Base-by-base conservation (phyloP, 1,140 invertebrate species). In the Sycobia sp. region DNA sequence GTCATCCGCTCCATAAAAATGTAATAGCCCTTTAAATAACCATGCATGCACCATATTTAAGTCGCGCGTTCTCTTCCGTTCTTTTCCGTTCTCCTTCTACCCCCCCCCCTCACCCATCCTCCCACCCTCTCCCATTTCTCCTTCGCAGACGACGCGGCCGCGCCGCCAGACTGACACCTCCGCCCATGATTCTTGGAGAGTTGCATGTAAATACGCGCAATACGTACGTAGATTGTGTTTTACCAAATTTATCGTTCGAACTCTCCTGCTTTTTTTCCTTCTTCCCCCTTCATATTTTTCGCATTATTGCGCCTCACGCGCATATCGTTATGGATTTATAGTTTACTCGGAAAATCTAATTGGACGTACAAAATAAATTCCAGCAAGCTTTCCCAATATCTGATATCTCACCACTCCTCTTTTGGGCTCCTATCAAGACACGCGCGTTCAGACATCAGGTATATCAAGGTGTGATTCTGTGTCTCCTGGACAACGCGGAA, bases 11-110 rank as follows among this genome's bases (percentile, higher is more conserved):
- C 68, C 64, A 71, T 73, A 71, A 73, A 73, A 73, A 68, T 70
- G 62, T 70, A 71, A 71, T 70, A 67, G 69, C 71, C 69, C 62
- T 67, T 73, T 73, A 73, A 73, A 73, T 73, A 73, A 73, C 64
- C 65, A 66, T 60, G 61, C 62, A 62, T 65, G 51, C 57, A 64
- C 41, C 57, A 64, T 72, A 72, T 72, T 72, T 71, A 72, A 67
- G 65, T 67, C 67, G 67, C 62, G 60, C 64, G 46, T 27, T 51
- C 49, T 51, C 49, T 51, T 38, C 34, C 51, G 36, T 11, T 27
- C 51, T n/a, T 25, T n/a, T 43, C 36, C 38, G n/a, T 18, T 18
- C 36, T 18, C 20, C 23, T 14, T n/a, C 44, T n/a, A n/a, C n/a
- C n/a, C n/a, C n/a, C n/a, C n/a, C n/a, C 8, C 29, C 0, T 14